Conservation (phyloP, 2,888 invertebrate genomes). For the Campoplex capitator region DNA sequence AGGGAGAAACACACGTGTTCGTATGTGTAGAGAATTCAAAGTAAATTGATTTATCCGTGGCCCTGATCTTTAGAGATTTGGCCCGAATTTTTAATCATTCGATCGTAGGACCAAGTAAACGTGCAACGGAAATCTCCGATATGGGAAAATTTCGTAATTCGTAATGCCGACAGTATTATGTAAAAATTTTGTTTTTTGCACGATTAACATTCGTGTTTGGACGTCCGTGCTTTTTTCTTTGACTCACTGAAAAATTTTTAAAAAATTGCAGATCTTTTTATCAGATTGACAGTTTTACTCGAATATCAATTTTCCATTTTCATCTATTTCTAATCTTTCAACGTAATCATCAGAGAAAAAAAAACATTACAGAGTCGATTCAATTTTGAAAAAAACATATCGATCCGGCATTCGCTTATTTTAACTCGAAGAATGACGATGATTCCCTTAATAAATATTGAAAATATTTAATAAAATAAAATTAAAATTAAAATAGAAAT, state of each 20-base stretch:
- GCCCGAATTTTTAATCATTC: background rate
- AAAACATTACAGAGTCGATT: too few species aligned
- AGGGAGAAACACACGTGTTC: background rate
- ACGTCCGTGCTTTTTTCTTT: background rate
- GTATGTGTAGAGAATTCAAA: background rate
- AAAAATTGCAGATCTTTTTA: too few species aligned
- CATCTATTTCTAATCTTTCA: background rate
- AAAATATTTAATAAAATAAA: too few species aligned
- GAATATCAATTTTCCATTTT: background rate
- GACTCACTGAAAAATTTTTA: background rate
- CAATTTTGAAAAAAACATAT: too few species aligned
- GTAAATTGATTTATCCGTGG: constrained; percentile 12
- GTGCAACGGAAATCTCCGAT: background rate
- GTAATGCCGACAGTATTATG: too few species aligned
- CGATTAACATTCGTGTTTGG: background rate
- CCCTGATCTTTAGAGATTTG: background rate
- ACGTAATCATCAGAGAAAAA: background rate
- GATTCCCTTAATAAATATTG: too few species aligned
- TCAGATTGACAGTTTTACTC: background rate
- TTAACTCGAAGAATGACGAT: too few species aligned
- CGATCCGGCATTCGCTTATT: too few species aligned
- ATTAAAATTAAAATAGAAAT: background rate
- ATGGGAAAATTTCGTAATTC: background rate
- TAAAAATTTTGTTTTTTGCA: too few species aligned
- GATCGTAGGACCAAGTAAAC: background rate